Evolutionary conservation across 2,888 invertebrate species (phyloP).

Genomic region (Drosophila merina): DNA sequence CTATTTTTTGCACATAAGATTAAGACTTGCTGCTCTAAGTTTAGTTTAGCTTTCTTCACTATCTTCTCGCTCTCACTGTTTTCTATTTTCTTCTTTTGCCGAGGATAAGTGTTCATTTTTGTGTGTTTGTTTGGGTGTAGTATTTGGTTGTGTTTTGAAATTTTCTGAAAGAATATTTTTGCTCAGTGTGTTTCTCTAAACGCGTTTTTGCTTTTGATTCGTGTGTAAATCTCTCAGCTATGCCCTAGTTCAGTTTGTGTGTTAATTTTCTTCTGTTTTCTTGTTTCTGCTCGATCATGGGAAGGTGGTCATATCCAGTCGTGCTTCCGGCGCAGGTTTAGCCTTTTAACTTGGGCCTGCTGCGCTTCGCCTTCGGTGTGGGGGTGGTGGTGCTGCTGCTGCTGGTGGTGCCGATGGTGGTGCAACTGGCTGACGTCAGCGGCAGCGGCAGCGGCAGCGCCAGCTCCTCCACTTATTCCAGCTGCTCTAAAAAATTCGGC

Average conservation of each 20-base stretch:
- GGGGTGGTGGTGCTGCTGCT: slow-evolving; percentile 44
- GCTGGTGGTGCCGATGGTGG: slow-evolving; percentile 29
- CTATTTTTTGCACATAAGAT: slow-evolving; percentile 55
- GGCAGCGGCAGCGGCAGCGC: slow-evolving; percentile 66
- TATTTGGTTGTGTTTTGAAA: slow-evolving; percentile 47
- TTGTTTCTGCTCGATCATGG: slow-evolving; percentile 24
- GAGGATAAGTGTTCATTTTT: slow-evolving; percentile 35
- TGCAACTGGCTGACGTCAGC: slow-evolving; percentile 46
- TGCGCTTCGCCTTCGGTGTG: slow-evolving; percentile 65
- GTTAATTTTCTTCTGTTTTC: not conserved
- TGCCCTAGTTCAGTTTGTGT: slow-evolving; percentile 44
- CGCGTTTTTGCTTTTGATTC: slow-evolving; percentile 83
- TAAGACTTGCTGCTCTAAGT: slow-evolving; percentile 38
- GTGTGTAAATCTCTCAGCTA: slow-evolving; percentile 25
- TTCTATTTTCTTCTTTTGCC: slow-evolving; percentile 32
- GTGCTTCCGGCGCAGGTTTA: slow-evolving; percentile 74
- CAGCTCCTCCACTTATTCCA: slow-evolving; percentile 88
- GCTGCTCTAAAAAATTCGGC: slow-evolving; percentile 99
- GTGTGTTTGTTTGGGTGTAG: slow-evolving; percentile 20
- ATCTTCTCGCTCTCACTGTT: slow-evolving; percentile 21
- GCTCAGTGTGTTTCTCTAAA: slow-evolving; percentile 85
- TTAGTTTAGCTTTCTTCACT: not conserved
- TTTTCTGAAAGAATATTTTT: slow-evolving; percentile 65
- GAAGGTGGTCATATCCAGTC: slow-evolving; percentile 62
- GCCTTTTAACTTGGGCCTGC: slow-evolving; percentile 67